Base-by-base conservation (phyloP, 2,113 vertebrate species). In the Notechis scutatus region DNA sequence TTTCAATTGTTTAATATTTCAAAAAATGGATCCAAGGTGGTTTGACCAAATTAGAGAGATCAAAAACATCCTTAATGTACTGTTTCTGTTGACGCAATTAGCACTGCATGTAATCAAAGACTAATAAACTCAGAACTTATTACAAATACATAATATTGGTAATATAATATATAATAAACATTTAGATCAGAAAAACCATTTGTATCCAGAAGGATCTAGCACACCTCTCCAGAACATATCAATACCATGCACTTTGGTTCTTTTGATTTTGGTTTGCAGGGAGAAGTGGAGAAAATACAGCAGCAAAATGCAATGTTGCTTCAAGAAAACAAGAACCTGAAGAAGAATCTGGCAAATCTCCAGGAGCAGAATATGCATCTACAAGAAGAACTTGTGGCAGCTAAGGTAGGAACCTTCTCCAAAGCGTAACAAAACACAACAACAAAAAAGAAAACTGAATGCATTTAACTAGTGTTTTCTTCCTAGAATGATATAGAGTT, bases 221-320 rank as follows among this genome's bases (percentile, higher is more conserved):
- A 0, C 1, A 24, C 1, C 24, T n/a, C 12, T 74, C 26, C 59
- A 74, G 26, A 90, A 52, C 45, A 50, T 74, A 20, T 14, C 23
- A 10, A 7, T 91, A 8, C 3, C 21, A 47, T 50, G 14, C 29
- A n/a, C 1, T n/a, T 85, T 10, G 26, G 1, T 34, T 94, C 5
- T 92, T 50, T 52, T 91, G 29, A 11, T 54, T 34, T 64, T 54
- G 4, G 5, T 34, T 12, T 20, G 26, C 34, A 98, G 97, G 97
- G 92, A 85, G 96, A 97, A 85, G 95, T 97, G 47, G 97, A 97
- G 64, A 96, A 98, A 93, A 85, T 97, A 23, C 95, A 97, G 15
- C 95, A 96, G 7, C 95, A 91, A 29, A 97, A 97, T 52, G 87
- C 92, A 85, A 94, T 94, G 2, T 93, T 98, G 56, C 64, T 3